Evolutionary conservation across 2,797 vertebrate species (phyloP).

Genomic region (Malacoctenus gilli): DNA sequence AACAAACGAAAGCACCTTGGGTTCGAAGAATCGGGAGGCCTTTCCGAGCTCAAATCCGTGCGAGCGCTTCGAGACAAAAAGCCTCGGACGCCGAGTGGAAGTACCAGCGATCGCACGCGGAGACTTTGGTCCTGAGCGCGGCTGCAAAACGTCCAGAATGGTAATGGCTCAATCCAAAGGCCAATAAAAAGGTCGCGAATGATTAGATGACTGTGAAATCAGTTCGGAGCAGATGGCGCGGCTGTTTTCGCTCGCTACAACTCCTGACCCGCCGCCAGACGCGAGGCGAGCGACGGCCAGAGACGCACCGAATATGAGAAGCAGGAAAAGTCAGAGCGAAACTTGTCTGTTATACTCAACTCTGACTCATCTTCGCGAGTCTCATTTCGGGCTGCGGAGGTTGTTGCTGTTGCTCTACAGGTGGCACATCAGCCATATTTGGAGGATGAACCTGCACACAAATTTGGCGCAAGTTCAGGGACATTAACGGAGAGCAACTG

Average conservation of each 20-base stretch:
- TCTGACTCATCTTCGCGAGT: no score
- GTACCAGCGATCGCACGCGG: constrained; percentile 1
- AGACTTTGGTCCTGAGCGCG: constrained; percentile 21
- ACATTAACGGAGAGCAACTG: no score
- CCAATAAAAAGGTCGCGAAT: constrained; percentile 65
- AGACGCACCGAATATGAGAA: constrained; percentile 17
- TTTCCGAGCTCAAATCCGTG: not conserved
- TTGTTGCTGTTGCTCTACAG: no score
- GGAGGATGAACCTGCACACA: no score
- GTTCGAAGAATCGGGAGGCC: not conserved
- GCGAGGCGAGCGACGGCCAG: constrained; percentile 10
- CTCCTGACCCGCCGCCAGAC: constrained; percentile 51
- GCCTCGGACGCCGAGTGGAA: constrained; percentile 7
- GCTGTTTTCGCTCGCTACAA: constrained; percentile 48
- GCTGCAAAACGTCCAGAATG: constrained; percentile 40
- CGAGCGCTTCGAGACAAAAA: constrained; percentile 34
- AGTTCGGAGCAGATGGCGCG: constrained; percentile 60
- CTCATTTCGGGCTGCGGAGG: no score
- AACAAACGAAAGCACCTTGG: constrained; percentile 18
- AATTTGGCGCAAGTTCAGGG: no score
- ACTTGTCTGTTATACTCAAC: no score
- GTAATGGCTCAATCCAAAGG: constrained; percentile 40
- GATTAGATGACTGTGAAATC: constrained; percentile 58
- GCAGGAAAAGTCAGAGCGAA: no score
- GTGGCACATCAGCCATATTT: no score